A percentile compares a stretch with the other conserved stretches of the same genome.
These are phyloP conservation scores for Gryon sp. DNA, from an alignment of 1,140 invertebrate species.

Conservation along the genomic window DNA sequence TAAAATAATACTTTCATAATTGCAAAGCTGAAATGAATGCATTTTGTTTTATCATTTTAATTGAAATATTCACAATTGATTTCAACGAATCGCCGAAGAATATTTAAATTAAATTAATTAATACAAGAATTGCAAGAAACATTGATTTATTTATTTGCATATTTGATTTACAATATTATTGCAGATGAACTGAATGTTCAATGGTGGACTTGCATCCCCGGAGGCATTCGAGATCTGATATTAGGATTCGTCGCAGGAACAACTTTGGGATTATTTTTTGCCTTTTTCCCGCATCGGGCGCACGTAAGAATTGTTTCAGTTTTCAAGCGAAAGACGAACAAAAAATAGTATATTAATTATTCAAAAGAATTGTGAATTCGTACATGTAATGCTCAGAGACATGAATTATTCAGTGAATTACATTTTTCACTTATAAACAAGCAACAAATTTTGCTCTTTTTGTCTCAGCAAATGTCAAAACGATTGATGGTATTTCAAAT, in stretches of 20 bases:
- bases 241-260: conserved; percentile 66
- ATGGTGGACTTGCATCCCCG: conserved; percentile 71
- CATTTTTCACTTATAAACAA: conserved; percentile 40
- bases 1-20: too few relatives aligned
- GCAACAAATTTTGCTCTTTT: conserved; percentile 11
- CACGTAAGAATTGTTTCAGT: conserved; percentile 66
- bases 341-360: conserved; percentile 13
- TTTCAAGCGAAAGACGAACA: not conserved
- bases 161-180: conserved; percentile 12
- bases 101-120: too few relatives aligned
- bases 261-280: conserved; percentile 68
- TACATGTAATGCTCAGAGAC: conserved; percentile 9
- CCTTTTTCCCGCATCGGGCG: conserved; percentile 74
- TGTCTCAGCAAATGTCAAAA: too few relatives aligned
- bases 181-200: conserved; percentile 33
- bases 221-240: conserved; percentile 69
- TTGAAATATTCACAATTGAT: too few relatives aligned
- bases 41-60: too few relatives aligned
- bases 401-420: conserved; percentile 33
- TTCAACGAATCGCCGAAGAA: too few relatives aligned
- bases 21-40: too few relatives aligned
- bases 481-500: too few relatives aligned
- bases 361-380: conserved; percentile 6
- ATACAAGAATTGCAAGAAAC: too few relatives aligned
- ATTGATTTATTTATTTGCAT: conserved; percentile 12